Base-by-base conservation (phyloP, 2,113 vertebrate species). In the Apodemus speciosus region DNA sequence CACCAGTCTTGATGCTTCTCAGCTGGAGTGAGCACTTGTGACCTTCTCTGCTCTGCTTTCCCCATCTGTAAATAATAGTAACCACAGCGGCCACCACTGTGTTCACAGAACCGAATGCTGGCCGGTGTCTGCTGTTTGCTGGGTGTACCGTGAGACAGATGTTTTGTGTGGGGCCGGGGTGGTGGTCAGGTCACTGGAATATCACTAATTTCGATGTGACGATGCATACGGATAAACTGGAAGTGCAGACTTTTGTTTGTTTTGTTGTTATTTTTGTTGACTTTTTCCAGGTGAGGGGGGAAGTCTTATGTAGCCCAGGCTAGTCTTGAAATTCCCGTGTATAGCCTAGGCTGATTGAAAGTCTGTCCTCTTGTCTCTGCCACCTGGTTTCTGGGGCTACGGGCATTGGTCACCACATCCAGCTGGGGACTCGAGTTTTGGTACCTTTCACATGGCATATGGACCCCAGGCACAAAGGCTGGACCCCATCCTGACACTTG, bases 71-170 rank as follows among this genome's bases (percentile, higher is more conserved):
- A n/a, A 27, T 15, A 62, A 6, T 0, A 3, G 5, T 20, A 13
- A 1, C 0, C 0, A 3, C 0, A 0, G 1, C 0, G 1, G 38
- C 32, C 2, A 0, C 1, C 1, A 0, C 64, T 11, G 2, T 38
- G 8, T 8, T 9, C 0, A 5, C 8, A 21, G 81, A 53, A 43
- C 15, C 0, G 16, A 6, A 14, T 1, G n/a, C 38, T 83, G 30
- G 23, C 56, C 30, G 38, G 56, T 60, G 6, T 76, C 14, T 53
- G 49, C 49, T 25, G 18, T n/a, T 68, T 49, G 32, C 32, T 58
- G 6, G 23, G n/a, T 32, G 0, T 1, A 0, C 10, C 0, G 0
- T 2, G 3, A 68, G 46, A 15, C 0, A 35, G 20, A 7, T 1
- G 20, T 62, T 73, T 13, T 16, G 0, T 4, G 49, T 1, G 25